Evolutionary conservation across 2,113 vertebrate genomes (phyloP).

Genomic region (Pogona vitticeps): DNA sequence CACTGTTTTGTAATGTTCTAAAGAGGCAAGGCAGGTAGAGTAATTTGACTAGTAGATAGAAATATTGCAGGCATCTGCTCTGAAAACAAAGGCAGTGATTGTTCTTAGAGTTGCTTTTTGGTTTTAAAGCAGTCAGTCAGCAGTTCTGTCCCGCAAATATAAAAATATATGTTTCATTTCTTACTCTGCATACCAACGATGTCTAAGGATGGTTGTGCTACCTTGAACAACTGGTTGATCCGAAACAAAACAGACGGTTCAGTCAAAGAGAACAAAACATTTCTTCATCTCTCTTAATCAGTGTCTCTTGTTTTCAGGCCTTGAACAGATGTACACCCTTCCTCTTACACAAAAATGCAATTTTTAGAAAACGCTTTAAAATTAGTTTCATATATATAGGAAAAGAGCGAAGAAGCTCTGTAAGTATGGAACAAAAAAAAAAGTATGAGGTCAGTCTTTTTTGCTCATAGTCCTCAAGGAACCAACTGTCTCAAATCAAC

Average conservation of each 20-base stretch:
- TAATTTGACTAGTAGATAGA: neutral
- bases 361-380: neutral
- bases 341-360: neutral
- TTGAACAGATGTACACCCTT: neutral
- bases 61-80: neutral
- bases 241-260: neutral
- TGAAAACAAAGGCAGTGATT: slow-evolving; percentile 9
- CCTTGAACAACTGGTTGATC: neutral
- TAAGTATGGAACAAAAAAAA: too few species aligned
- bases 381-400: too few species aligned
- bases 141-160: neutral
- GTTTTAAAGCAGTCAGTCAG: slow-evolving; percentile 7
- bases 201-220: neutral
- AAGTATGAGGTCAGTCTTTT: too few species aligned
- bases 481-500: too few species aligned
- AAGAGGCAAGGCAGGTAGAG: slow-evolving; percentile 1
- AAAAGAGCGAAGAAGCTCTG: too few species aligned
- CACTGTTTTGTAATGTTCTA: neutral
- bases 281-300: neutral
- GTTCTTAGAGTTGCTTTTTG: neutral
- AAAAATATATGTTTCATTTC: neutral
- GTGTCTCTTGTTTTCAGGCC: neutral
- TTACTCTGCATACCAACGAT: neutral
- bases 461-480: too few species aligned
- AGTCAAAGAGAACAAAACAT: neutral